Conservation (phyloP, 2,113 vertebrate genomes). For the Percina caprodes region DNA sequence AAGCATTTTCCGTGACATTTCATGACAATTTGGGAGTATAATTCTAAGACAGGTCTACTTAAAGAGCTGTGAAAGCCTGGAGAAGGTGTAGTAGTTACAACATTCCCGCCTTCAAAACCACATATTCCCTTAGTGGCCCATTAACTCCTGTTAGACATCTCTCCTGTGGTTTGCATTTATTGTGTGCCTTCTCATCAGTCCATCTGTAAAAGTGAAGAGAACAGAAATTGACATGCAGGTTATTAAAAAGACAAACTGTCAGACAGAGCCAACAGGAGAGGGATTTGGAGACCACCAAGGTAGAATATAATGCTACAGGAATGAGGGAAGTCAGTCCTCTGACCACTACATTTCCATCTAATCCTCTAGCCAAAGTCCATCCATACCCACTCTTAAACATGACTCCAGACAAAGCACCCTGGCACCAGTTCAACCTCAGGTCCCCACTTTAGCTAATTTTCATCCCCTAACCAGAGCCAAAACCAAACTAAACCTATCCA, state of each 20-base stretch:
- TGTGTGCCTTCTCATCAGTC: slow-evolving; percentile 41
- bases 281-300: slow-evolving; percentile 25
- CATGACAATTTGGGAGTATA: slow-evolving; percentile 28
- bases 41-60: slow-evolving; percentile 9
- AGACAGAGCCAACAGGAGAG: neutral
- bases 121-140: slow-evolving; percentile 65
- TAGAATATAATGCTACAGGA: neutral
- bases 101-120: slow-evolving; percentile 42
- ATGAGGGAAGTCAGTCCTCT: neutral
- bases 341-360: slow-evolving; percentile 23
- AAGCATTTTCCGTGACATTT: slow-evolving; percentile 8
- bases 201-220: slow-evolving; percentile 40
- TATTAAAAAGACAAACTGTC: slow-evolving; percentile 42
- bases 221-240: slow-evolving; percentile 8
- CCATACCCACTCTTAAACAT: slow-evolving; percentile 3
- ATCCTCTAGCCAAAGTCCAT: neutral
- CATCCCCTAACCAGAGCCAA: slow-evolving; percentile 38
- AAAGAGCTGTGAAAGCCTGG: slow-evolving; percentile 32
- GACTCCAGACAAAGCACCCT: slow-evolving; percentile 30
- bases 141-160: slow-evolving; percentile 58
- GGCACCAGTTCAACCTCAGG: slow-evolving; percentile 8
- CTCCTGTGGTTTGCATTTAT: slow-evolving; percentile 46
- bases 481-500: slow-evolving; percentile 33
- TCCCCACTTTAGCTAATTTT: slow-evolving; percentile 26
- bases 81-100: slow-evolving; percentile 40